These are phyloP conservation scores for Neoniphon sammara DNA, from an alignment of 2,797 vertebrate species.

Conservation along the genomic window DNA sequence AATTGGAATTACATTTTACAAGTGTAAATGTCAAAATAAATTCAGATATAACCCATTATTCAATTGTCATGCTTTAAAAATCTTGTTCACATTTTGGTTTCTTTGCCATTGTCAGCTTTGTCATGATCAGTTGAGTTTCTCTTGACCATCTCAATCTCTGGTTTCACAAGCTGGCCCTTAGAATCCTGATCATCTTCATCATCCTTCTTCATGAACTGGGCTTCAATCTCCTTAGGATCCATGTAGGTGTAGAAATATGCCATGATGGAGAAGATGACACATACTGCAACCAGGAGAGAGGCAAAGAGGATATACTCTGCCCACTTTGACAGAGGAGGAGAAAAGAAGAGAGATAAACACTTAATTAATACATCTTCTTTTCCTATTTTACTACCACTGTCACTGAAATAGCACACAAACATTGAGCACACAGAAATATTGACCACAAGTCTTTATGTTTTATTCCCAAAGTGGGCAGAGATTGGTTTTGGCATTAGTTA, in stretches of 20 bases:
- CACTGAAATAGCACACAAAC: neutral
- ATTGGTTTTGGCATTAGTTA: neutral
- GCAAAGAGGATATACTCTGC: conserved; percentile 93
- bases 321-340: conserved; percentile 83
- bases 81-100: conserved; percentile 71
- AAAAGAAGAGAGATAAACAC: conserved; percentile 17
- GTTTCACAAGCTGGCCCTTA: conserved; percentile 23
- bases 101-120: neutral
- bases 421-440: neutral
- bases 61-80: neutral
- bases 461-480: neutral
- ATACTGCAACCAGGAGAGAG: conserved; percentile 87
- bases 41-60: neutral
- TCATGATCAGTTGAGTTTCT: conserved; percentile 33
- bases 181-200: conserved; percentile 57
- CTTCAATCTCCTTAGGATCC: conserved; percentile 89
- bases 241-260: conserved; percentile 92
- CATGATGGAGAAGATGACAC: conserved; percentile 92
- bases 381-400: neutral
- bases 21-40: neutral
- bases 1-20: neutral
- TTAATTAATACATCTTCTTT: neutral
- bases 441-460: neutral
- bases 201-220: conserved; percentile 80
- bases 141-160: conserved; percentile 65